Base-by-base conservation (phyloP, 2,797 vertebrate species). In the Siniperca scherzeri region DNA sequence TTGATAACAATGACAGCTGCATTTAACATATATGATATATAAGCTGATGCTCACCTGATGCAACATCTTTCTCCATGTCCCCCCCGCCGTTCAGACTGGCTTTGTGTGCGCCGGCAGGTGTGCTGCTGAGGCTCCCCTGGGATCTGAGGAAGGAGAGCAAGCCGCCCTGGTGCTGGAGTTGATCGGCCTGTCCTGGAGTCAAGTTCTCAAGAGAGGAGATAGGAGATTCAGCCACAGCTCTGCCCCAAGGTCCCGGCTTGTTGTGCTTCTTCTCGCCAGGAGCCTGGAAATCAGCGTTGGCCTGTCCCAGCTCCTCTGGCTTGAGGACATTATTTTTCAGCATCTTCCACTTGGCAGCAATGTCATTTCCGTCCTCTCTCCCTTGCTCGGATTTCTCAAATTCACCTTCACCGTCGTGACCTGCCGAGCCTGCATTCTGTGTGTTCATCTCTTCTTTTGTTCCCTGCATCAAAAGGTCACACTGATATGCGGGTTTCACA, bases 71-170 rank as follows among this genome's bases (percentile, higher is more conserved):
- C 96, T 97, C 97, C 94, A 94, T 86, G 94, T 93, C 95, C 91
- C 96, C 97, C 81, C 94, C 96, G 66, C 92, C 95, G 84, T 95
- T 96, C 94, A 96, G 90, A 90, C 92, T 94, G 93, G 91, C 92
- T 74, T 94, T 94, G 91, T 97, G 96, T 88, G 96, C 92, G 67
- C 96, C 95, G 92, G 96, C 95, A 92, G 96, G 94, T 85, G 96
- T 93, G 92, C 95, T 92, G 94, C 94, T 87, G 59, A 89, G 83
- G 86, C 59, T 88, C 74, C 96, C 97, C 92, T 97, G 98, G 93
- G 97, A 96, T 93, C 97, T 96, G 91, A 98, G 96, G 94, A 97
- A 97, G 76, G 98, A 98, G 91, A 99, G 96, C 95, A 98, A 95
- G 93, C 95, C 96, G 80, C 96, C 92, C 71, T 97, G 97, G 89